Evolutionary conservation across 1,140 invertebrate species (phyloP), one percentile per base, ranked within the genome.

Genomic region (Pteromalus puparum): DNA sequence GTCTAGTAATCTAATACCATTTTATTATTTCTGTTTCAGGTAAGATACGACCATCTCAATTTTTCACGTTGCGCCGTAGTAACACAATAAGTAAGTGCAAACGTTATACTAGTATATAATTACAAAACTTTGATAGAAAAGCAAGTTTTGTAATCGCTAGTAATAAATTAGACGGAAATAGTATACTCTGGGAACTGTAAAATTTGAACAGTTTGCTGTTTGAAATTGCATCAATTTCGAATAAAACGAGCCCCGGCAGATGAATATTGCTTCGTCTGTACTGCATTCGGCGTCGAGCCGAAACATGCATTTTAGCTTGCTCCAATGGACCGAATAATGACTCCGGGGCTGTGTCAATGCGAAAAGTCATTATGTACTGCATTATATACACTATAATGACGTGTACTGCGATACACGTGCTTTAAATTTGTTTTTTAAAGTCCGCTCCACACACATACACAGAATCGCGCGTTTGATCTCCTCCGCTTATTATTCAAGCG

Each of bases 281-380:
- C 34, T 24, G n/a, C n/a, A 9, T 7, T 48, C 26, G 34, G 21
- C 38, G 21, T 7, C 24, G 74, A 21, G 38, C 46, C 72, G 24
- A 61, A 78, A 65, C 48, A 34, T 73, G 42, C 15, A 81, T 72
- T 81, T 81, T 53, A 73, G 2, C 28, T 18, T 48, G 81, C 70
- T 82, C 28, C 81, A 75, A 61, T 65, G 72, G 12, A 75, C 72
- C 81, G 81, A 38, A 75, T 82, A 82, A 82, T 82, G 70, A 74
- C 38, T 81, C 70, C 72, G 21, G 61, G 15, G 61, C 6, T 48
- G 38, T 42, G n/a, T 46, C 67, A 53, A 53, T 53, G 67, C 21
- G 79, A 48, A 70, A 81, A 21, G 79, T 81, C 79, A 81, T 81
- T 70, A 72, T 72, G 68, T 34, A 68, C 21, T 28, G 26, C 34